A percentile compares a stretch with the other conserved stretches of the same genome.
phyloP scores from a whole-genome alignment of 2,113 vertebrate species.

The Myrmecophaga tridactyla region DNA sequence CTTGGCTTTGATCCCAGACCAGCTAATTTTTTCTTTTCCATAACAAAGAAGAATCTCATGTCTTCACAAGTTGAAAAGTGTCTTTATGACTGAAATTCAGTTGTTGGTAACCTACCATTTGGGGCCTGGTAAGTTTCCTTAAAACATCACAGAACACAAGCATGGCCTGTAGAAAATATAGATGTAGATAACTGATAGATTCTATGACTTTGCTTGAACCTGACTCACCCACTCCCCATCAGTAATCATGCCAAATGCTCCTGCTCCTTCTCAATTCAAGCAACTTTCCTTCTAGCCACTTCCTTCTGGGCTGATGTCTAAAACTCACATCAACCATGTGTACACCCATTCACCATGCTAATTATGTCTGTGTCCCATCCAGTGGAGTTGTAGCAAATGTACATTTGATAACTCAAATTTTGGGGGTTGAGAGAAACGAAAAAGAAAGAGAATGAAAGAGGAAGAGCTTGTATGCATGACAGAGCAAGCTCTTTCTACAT shows the following conservation, averaged over 20 bases:
- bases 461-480: not conserved
- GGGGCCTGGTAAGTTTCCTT: not conserved
- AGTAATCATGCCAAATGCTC: not conserved
- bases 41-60: constrained; percentile 5
- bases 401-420: not conserved
- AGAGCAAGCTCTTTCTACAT: not conserved
- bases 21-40: constrained; percentile 41
- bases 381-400: not conserved
- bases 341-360: not conserved
- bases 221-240: not conserved
- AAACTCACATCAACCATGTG: not conserved
- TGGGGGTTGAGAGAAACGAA: not conserved
- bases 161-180: not conserved
- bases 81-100: constrained; percentile 37
- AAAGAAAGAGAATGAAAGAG: not conserved
- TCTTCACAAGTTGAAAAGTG: constrained; percentile 32
- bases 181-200: not conserved
- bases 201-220: not conserved
- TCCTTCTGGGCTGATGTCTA: not conserved
- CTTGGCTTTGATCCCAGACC: constrained; percentile 60
- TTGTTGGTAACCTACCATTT: not conserved
- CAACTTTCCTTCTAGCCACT: not conserved
- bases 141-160: not conserved
- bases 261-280: not conserved
- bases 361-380: not conserved